A percentile compares a stretch with the other conserved stretches of the same genome.
phyloP scores from a whole-genome alignment of 2,888 invertebrate species.

The Syrista parreyssii region DNA sequence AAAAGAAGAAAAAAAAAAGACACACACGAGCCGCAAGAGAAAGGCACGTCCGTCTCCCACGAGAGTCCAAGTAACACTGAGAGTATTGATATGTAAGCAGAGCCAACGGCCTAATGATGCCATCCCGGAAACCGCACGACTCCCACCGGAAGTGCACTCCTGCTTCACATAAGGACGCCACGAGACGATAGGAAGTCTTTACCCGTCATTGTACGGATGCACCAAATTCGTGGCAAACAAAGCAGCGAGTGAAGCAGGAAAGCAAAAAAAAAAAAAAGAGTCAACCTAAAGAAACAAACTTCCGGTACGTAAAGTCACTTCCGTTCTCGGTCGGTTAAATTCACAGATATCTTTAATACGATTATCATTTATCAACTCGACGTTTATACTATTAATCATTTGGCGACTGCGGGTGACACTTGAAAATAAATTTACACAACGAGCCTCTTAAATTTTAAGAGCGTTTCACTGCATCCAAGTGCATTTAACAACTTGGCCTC shows the following conservation, averaged over 20 bases:
- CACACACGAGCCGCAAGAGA: neutral
- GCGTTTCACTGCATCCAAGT: neutral
- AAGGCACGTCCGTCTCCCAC: neutral
- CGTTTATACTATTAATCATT: neutral
- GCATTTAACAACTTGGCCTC: neutral
- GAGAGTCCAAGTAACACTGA: constrained; percentile 18
- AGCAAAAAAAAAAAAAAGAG: constrained; percentile 23
- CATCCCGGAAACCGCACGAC: constrained; percentile 60
- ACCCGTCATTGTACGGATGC: constrained; percentile 42
- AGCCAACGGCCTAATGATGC: constrained; percentile 6
- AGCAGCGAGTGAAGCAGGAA: constrained; percentile 31
- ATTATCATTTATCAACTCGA: neutral
- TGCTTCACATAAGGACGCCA: constrained; percentile 38
- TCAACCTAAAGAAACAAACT: neutral
- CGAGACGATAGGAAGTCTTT: constrained; percentile 40
- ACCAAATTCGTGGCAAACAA: constrained; percentile 34
- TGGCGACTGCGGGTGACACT: neutral
- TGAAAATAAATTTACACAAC: neutral
- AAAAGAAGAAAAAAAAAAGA: too few relatives aligned
- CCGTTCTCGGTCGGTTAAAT: neutral
- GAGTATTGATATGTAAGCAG: constrained; percentile 32
- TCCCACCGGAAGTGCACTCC: constrained; percentile 52
- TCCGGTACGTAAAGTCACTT: neutral
- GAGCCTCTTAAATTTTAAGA: neutral
- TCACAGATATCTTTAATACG: neutral